phyloP scores from a whole-genome alignment of 1,140 invertebrate genomes.

The Drosophila sulfurigaster region DNA sequence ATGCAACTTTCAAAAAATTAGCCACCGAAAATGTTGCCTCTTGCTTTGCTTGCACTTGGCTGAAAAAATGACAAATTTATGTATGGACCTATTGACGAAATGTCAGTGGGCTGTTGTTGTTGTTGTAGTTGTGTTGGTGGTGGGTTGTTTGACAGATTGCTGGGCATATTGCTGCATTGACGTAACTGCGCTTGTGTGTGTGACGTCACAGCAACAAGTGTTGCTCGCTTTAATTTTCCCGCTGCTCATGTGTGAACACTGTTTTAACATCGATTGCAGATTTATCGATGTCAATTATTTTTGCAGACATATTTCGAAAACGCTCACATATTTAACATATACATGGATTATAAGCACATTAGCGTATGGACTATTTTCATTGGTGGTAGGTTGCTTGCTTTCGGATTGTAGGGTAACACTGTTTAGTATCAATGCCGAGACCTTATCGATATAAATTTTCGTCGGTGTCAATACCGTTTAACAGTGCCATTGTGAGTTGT shows the following conservation, averaged over 20 bases:
- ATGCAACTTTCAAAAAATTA: slow-evolving; percentile 21
- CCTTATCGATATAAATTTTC: neutral
- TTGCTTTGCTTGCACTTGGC: neutral
- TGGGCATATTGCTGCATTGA: slow-evolving; percentile 77
- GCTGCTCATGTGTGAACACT: slow-evolving; percentile 45
- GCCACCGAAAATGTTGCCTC: slow-evolving; percentile 2
- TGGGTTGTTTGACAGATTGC: slow-evolving; percentile 77
- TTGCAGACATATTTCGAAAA: too few species aligned
- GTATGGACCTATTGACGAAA: slow-evolving; percentile 73
- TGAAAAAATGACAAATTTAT: slow-evolving; percentile 50
- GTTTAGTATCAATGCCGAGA: neutral
- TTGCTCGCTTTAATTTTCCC: slow-evolving; percentile 28
- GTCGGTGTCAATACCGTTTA: neutral
- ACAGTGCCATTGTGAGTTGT: slow-evolving; percentile 19
- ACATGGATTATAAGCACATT: too few species aligned
- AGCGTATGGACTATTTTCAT: too few species aligned
- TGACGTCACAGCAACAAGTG: slow-evolving; percentile 75
- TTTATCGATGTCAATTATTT: too few species aligned
- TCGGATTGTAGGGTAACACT: neutral
- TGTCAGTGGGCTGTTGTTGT: slow-evolving; percentile 61
- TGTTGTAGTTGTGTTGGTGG: slow-evolving; percentile 65
- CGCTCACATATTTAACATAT: too few species aligned
- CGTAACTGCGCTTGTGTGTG: slow-evolving; percentile 63
- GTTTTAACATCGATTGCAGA: slow-evolving; percentile 17
- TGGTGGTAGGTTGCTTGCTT: neutral